Evolutionary conservation across 2,113 vertebrate genomes (phyloP).

Genomic region (Sceloporus tristichus): DNA sequence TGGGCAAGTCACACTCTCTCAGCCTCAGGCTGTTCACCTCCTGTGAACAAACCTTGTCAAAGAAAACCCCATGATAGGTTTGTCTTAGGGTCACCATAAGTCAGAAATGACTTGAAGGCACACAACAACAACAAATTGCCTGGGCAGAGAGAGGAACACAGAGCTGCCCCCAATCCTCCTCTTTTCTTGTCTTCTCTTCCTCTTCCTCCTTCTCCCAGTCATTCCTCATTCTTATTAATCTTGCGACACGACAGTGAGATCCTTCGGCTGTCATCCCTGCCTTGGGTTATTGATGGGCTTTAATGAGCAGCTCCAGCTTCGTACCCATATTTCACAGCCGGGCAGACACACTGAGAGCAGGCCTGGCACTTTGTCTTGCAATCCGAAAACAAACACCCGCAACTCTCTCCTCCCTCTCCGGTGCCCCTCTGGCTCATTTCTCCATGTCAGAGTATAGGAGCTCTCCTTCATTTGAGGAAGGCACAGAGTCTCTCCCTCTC

Average conservation of each 20-base stretch:
- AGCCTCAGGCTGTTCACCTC: too few species aligned
- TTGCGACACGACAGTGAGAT: not conserved
- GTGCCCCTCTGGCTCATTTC: not conserved
- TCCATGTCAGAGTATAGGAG: not conserved
- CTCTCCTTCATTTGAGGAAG: too few species aligned
- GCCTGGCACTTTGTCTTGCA: not conserved
- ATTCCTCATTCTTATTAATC: not conserved
- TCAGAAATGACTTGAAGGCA: too few species aligned
- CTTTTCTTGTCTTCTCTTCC: not conserved
- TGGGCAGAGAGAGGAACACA: not conserved
- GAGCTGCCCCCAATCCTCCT: not conserved
- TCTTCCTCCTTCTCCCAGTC: not conserved
- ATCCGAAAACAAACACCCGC: not conserved
- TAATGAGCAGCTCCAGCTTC: slow-evolving; percentile 20
- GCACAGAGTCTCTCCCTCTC: too few species aligned
- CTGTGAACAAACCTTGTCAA: too few species aligned
- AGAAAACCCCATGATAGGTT: too few species aligned
- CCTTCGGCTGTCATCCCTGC: slow-evolving; percentile 21
- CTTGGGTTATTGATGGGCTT: not conserved
- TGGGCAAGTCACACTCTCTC: too few species aligned
- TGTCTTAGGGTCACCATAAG: too few species aligned
- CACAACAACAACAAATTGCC: not conserved
- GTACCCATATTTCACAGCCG: not conserved
- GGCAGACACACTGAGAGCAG: not conserved
- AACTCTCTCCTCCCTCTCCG: not conserved